Conservation (phyloP, 1,140 invertebrate species). For the Homalodisca vitripennis region DNA sequence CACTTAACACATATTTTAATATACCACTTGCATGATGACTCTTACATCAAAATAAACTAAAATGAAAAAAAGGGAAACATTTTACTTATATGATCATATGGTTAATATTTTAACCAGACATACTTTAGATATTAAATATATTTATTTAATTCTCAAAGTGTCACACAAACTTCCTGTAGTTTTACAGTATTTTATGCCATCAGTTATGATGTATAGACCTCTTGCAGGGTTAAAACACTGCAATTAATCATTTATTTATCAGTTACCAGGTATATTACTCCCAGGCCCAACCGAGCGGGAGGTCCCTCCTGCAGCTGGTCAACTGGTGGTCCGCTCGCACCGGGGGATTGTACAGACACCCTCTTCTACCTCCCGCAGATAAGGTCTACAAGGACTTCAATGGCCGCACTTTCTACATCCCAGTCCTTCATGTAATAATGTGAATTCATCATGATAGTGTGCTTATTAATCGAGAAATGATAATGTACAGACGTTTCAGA, state of each 20-base stretch:
- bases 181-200: too few relatives aligned
- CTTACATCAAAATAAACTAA: too few relatives aligned
- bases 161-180: too few relatives aligned
- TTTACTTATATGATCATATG: too few relatives aligned
- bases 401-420: conserved; percentile 59
- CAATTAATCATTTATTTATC: not conserved
- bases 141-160: too few relatives aligned
- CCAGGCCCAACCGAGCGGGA: conserved; percentile 56
- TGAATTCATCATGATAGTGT: not conserved
- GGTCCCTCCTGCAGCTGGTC: conserved; percentile 55
- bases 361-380: conserved; percentile 57
- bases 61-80: too few relatives aligned
- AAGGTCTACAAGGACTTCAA: conserved; percentile 61
- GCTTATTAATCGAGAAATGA: too few relatives aligned
- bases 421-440: conserved; percentile 62
- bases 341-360: conserved; percentile 57
- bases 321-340: conserved; percentile 63
- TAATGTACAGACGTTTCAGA: too few relatives aligned
- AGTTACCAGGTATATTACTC: conserved; percentile 65
- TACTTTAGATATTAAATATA: too few relatives aligned
- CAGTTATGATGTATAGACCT: not conserved
- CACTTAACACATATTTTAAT: too few relatives aligned
- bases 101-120: too few relatives aligned
- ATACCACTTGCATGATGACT: too few relatives aligned
- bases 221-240: not conserved